Evolutionary conservation across 2,797 vertebrate species (phyloP).

Genomic region (Acanthurus leucopareius): DNA sequence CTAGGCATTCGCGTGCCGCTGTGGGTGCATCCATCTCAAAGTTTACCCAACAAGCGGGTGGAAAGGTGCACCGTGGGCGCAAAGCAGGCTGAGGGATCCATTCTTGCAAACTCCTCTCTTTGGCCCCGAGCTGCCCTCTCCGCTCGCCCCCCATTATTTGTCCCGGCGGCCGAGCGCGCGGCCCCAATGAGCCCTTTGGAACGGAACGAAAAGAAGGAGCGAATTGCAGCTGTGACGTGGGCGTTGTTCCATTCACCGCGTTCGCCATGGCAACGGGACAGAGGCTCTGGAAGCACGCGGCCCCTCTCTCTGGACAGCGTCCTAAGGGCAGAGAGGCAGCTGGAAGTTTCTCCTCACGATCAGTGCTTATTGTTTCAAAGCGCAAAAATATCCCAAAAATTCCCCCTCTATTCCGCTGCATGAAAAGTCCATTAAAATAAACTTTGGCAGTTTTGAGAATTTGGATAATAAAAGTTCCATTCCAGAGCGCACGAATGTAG

Average conservation of each 20-base stretch:
- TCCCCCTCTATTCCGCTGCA: neutral
- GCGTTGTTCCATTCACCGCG: conserved; percentile 91
- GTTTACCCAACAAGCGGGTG: conserved; percentile 83
- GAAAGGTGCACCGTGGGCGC: conserved; percentile 51
- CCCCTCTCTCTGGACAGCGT: conserved; percentile 90
- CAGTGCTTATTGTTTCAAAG: conserved; percentile 27
- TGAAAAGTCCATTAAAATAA: neutral
- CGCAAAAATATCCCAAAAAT: conserved; percentile 11
- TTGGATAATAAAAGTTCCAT: neutral
- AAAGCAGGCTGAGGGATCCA: conserved; percentile 59
- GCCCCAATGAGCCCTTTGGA: conserved; percentile 85
- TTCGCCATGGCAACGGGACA: conserved; percentile 96
- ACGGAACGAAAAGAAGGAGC: conserved; percentile 85
- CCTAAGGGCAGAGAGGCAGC: conserved; percentile 79
- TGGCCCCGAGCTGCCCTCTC: conserved; percentile 82
- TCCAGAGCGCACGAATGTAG: neutral
- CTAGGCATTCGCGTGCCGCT: conserved; percentile 43
- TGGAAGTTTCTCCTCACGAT: conserved; percentile 70
- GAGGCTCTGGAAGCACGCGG: conserved; percentile 91
- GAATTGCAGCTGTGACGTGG: conserved; percentile 91
- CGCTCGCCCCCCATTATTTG: conserved; percentile 80
- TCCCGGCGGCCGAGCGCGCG: conserved; percentile 80
- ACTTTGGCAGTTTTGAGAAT: neutral
- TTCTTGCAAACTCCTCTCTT: conserved; percentile 77
- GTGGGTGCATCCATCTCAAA: conserved; percentile 67